Conservation (phyloP, 37 sponge, comb jelly and placozoan genomes). For the Cliona cf. orientalis region DNA sequence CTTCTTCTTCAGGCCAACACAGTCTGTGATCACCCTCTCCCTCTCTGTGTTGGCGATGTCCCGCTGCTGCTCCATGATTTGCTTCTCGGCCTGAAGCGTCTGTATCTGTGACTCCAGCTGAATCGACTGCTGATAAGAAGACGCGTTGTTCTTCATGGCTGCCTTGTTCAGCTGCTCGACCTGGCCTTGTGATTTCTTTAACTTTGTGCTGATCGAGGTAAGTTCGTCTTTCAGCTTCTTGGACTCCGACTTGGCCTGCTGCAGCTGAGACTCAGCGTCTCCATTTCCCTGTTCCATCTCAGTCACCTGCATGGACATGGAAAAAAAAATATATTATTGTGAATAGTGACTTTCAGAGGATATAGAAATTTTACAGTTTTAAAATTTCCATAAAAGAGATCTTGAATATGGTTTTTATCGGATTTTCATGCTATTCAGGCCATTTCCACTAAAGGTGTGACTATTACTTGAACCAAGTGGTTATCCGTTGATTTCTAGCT, state of each 20-base stretch:
- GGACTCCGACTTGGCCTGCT: not conserved
- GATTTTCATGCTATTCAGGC: no score
- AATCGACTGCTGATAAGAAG: conserved; percentile 49
- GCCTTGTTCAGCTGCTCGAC: conserved; percentile 44
- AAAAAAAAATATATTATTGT: not conserved
- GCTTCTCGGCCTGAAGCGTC: conserved; percentile 61
- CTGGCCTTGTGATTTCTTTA: conserved; percentile 22
- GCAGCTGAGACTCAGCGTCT: not conserved
- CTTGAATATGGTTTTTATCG: no score
- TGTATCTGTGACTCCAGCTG: conserved; percentile 56
- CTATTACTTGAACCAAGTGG: not conserved
- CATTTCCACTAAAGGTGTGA: no score
- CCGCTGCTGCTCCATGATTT: conserved; percentile 52
- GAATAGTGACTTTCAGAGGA: not conserved
- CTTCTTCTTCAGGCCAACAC: conserved; percentile 63
- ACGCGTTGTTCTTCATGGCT: conserved; percentile 61
- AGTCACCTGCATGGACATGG: not conserved
- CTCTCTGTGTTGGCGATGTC: conserved; percentile 55
- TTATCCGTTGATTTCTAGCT: not conserved
- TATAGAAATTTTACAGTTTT: not conserved
- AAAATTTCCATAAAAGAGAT: no score
- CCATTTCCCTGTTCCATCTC: conserved; percentile 1
- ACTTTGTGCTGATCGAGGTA: not conserved
- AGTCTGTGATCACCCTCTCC: conserved; percentile 55
- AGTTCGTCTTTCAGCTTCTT: not conserved